A percentile compares a stretch with the other conserved stretches of the same genome.
These are phyloP conservation scores for Orbicella faveolata DNA, from an alignment of 64 coral and sea anemone species.

Conservation along the genomic window DNA sequence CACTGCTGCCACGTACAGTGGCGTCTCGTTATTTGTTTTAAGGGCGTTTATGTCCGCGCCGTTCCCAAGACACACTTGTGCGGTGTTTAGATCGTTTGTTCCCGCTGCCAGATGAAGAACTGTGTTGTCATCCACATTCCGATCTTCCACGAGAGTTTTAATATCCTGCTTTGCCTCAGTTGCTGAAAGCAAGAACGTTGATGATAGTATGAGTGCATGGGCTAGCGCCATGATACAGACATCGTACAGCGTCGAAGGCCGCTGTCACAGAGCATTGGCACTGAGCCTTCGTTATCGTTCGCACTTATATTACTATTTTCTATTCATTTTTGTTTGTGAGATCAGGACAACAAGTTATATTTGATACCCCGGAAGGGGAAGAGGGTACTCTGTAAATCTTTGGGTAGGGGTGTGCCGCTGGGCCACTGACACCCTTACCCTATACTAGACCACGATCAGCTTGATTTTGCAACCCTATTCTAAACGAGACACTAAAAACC, in stretches of 20 bases:
- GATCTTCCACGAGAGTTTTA: background rate
- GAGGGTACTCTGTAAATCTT: too few relatives aligned
- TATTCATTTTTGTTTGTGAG: too few relatives aligned
- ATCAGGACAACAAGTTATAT: too few relatives aligned
- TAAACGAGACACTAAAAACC: too few relatives aligned
- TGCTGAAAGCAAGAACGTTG: background rate
- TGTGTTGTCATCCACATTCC: constrained; percentile 40
- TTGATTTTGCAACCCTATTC: too few relatives aligned
- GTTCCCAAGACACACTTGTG: constrained; percentile 49
- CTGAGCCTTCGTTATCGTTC: too few relatives aligned
- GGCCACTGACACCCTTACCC: too few relatives aligned
- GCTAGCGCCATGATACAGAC: background rate
- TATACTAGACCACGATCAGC: too few relatives aligned
- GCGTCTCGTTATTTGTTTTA: constrained; percentile 34
- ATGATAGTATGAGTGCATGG: background rate
- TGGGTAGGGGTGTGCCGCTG: too few relatives aligned
- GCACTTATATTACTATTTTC: too few relatives aligned
- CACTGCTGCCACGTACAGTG: constrained; percentile 67
- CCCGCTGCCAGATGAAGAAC: constrained; percentile 80
- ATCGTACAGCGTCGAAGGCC: background rate
- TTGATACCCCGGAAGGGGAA: too few relatives aligned
- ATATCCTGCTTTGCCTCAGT: background rate
- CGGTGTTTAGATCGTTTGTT: constrained; percentile 32
- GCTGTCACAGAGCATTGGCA: too few relatives aligned
- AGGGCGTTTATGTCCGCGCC: constrained; percentile 54